Conservation (phyloP, 2,113 vertebrate genomes). For the Melozone crissalis region DNA sequence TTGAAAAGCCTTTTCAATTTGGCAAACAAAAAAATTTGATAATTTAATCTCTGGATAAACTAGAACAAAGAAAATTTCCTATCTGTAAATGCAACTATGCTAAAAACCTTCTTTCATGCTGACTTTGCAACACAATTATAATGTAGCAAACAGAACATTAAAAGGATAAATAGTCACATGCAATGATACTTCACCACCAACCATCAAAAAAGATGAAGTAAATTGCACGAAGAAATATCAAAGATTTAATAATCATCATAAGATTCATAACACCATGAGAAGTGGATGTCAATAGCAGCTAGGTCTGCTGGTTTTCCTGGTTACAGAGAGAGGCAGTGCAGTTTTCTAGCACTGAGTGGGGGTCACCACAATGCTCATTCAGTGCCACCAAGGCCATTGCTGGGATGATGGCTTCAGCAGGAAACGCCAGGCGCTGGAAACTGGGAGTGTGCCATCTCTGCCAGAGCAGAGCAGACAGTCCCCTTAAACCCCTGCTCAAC, state of each 20-base stretch:
- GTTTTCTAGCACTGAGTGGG: neutral
- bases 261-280: neutral
- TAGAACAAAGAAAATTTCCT: neutral
- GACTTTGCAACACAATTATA: neutral
- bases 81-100: neutral
- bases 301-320: neutral
- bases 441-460: neutral
- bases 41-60: neutral
- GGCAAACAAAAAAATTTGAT: neutral
- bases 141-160: neutral
- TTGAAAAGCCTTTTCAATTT: neutral
- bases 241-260: neutral
- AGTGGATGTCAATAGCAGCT: rapidly evolving
- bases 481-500: neutral
- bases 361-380: neutral
- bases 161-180: neutral
- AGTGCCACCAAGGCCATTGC: rapidly evolving
- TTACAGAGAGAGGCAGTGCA: neutral
- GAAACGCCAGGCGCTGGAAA: rapidly evolving
- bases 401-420: neutral
- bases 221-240: neutral
- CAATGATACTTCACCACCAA: neutral
- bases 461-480: neutral
- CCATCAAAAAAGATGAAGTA: neutral
- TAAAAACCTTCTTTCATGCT: neutral